A percentile compares a stretch with the other conserved stretches of the same genome.
phyloP scores from a whole-genome alignment of 35 echinoderm and acorn worm species.

The Ophioderma brevispina region DNA sequence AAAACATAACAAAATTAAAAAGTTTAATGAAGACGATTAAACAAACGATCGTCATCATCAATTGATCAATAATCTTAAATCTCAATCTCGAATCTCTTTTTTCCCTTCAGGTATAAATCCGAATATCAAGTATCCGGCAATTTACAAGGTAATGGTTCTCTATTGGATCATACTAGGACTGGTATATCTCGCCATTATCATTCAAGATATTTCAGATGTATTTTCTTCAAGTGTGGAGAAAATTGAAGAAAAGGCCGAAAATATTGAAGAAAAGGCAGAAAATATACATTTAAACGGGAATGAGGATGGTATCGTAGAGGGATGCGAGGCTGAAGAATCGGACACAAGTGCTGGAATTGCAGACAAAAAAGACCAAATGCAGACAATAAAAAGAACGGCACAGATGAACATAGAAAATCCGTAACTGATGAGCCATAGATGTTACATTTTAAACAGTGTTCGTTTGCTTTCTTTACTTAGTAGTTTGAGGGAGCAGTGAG shows the following conservation, averaged over 20 bases:
- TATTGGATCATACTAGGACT: conserved; percentile 86
- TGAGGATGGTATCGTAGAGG: not conserved
- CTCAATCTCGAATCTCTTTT: too few species aligned
- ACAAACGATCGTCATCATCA: too few species aligned
- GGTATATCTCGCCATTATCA: conserved; percentile 67
- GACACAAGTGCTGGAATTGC: not conserved
- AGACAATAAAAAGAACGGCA: too few species aligned
- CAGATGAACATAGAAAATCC: too few species aligned
- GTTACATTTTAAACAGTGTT: too few species aligned
- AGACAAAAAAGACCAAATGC: not conserved
- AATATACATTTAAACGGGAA: not conserved
- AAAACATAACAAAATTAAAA: too few species aligned
- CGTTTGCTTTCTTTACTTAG: too few species aligned
- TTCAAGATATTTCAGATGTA: conserved; percentile 64
- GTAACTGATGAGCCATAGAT: too few species aligned
- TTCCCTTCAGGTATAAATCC: conserved; percentile 47
- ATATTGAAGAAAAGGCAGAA: conserved; percentile 18
- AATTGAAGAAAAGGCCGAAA: conserved; percentile 23
- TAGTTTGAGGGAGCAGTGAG: too few species aligned
- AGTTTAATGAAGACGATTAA: too few species aligned
- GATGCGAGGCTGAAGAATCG: not conserved
- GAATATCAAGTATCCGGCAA: conserved; percentile 38
- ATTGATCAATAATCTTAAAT: too few species aligned
- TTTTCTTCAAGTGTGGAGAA: conserved; percentile 51
- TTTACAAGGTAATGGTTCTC: conserved; percentile 66